A percentile compares a stretch with the other conserved stretches of the same genome.
Conservation (phyloP, 2,888 invertebrate species). For the Stratiomys singularior region DNA sequence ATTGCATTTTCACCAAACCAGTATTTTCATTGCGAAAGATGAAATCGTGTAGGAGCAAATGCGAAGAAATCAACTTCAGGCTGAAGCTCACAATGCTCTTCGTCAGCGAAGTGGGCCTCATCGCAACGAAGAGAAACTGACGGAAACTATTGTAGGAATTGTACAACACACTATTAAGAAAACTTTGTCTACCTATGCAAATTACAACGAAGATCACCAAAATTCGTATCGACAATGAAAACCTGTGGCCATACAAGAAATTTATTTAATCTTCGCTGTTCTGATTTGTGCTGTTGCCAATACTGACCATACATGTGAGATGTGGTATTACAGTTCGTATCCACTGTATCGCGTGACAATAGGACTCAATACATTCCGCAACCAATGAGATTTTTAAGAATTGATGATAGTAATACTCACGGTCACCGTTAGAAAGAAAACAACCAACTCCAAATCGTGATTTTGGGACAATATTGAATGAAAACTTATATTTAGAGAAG, state of each 20-base stretch:
- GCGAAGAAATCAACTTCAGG: constrained; percentile 36
- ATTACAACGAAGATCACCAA: neutral
- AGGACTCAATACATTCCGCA: neutral
- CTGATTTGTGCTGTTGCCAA: neutral
- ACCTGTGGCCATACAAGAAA: neutral
- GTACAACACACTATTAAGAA: neutral
- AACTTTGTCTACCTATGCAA: neutral
- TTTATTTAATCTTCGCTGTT: neutral
- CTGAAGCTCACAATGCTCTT: constrained; percentile 39
- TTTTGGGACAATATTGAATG: no score
- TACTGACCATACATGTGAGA: neutral
- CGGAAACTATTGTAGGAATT: neutral
- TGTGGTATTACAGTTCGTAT: neutral
- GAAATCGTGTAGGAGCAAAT: constrained; percentile 20
- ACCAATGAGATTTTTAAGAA: neutral
- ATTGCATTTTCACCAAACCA: neutral
- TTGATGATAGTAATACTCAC: constrained; percentile 4
- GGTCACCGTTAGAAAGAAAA: no score
- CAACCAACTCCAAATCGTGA: no score
- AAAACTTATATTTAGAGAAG: no score
- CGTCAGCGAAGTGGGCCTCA: constrained; percentile 46
- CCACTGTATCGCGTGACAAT: neutral
- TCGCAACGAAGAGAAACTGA: constrained; percentile 16
- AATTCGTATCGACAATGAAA: neutral
- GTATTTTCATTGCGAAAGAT: constrained; percentile 35